A percentile compares a stretch with the other conserved stretches of the same genome.
phyloP scores from a whole-genome alignment of 2,888 invertebrate species.

The Andrena fulva region DNA sequence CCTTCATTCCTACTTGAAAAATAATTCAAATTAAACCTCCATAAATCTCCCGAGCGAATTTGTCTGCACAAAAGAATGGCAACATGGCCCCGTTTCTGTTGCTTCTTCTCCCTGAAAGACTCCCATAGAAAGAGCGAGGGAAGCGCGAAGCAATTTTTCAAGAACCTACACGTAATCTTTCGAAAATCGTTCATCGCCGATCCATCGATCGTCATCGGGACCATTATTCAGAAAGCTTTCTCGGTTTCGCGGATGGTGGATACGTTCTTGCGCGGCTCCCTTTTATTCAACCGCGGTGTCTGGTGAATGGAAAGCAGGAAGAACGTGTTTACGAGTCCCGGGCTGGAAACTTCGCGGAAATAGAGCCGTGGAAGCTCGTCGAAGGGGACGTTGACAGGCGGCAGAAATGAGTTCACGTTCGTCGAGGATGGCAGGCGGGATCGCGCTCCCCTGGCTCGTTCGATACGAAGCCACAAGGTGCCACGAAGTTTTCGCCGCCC shows the following conservation, averaged over 20 bases:
- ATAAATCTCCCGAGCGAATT: too few species aligned
- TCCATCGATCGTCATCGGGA: neutral
- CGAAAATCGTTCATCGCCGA: neutral
- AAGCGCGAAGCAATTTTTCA: too few species aligned
- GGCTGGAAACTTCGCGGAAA: constrained; percentile 42
- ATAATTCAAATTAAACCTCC: too few species aligned
- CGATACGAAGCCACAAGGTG: constrained; percentile 44
- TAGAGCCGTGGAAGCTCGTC: constrained; percentile 47
- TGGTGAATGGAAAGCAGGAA: neutral
- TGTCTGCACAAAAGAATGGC: too few species aligned
- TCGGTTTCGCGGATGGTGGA: neutral
- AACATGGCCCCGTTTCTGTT: neutral
- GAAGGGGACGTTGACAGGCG: constrained; percentile 44
- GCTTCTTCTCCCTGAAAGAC: neutral
- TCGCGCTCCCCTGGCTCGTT: constrained; percentile 57
- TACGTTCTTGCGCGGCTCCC: neutral
- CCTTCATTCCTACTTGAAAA: too few species aligned
- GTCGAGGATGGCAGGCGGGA: constrained; percentile 59
- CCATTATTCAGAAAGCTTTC: neutral
- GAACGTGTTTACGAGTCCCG: constrained; percentile 57
- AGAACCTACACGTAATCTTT: neutral
- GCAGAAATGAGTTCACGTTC: constrained; percentile 61
- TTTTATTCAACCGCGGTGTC: neutral
- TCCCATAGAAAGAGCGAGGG: too few species aligned
- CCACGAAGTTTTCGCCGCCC: constrained; percentile 51